Percentiles rank a stretch among this genome's conserved stretches.
Conservation (phyloP, 2,113 vertebrate genomes). For the Ceuthmochares aereus region DNA sequence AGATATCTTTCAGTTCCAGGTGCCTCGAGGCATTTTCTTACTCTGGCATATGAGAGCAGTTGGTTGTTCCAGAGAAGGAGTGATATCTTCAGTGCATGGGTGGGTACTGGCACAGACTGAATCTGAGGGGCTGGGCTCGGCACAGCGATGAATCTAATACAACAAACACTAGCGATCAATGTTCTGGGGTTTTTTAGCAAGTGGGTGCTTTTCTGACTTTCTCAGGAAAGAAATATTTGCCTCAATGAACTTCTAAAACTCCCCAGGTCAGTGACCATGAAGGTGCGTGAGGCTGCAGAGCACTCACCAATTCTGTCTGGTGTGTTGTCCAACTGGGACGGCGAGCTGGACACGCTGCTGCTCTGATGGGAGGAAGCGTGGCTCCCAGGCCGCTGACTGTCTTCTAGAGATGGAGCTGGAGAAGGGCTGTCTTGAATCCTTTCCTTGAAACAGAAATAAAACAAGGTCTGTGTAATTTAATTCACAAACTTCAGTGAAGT, state of each 20-base stretch:
- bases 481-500: background rate
- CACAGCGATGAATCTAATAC: background rate
- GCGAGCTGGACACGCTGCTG: conserved; percentile 91
- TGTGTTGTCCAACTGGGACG: conserved; percentile 78
- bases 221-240: background rate
- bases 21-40: background rate
- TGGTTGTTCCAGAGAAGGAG: background rate
- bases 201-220: background rate
- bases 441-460: conserved; percentile 78
- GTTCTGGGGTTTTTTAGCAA: fast-evolving
- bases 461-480: background rate
- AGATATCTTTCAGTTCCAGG: background rate
- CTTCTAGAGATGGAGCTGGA: conserved; percentile 86
- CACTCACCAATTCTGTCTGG: conserved; percentile 86
- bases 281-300: background rate
- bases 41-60: fast-evolving
- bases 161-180: background rate
- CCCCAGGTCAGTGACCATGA: background rate
- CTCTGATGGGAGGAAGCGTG: conserved; percentile 88
- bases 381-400: conserved; percentile 80
- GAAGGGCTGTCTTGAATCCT: conserved; percentile 89
- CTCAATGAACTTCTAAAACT: background rate
- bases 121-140: background rate
- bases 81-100: background rate
- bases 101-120: background rate